Evolutionary conservation across 35 echinoderm and acorn worm genomes (phyloP), one percentile per base, ranked within the genome.

Genomic region (Hemicentrotus pulcherrimus): DNA sequence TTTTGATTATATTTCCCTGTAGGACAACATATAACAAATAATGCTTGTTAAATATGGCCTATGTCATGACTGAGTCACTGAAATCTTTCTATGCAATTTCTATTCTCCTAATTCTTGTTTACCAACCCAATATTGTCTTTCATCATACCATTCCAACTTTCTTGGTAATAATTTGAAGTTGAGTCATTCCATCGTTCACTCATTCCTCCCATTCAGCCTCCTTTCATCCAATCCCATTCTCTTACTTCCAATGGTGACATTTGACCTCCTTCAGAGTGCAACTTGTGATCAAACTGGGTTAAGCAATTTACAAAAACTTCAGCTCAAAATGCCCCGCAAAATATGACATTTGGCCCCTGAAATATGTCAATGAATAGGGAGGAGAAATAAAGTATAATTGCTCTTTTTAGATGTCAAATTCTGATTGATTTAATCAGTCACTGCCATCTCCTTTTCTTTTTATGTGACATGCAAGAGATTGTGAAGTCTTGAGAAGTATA

Each of bases 371-470:
- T 90, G 88, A 33, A 33, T 47, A 90, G 88, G 46, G 46, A 45
- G 32, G 46, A 90, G 88, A 90, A 90, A 4, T 78, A 41, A 47
- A 45, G 32, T 90, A 90, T 90, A 90, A 90, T 90, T 90, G 88
- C 32, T 28, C 24, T 47, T 46, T 90, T 90, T 47, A 47, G 32
- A 33, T 90, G 88, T 90, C 88, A 90, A 45, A 47, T 90, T 90
- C 32, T 90, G 88, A 90, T 90, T 90, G 88, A 90, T 33, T 47
- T 47, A 45, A 90, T 90, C 88, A 90, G 88, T 90, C 88, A 90
- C 88, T 90, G 88, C 88, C 19, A 31, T 55, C 47, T 93, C 24
- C 48, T 58, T 93, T 58, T 31, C 46, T 93, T 93, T 93, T 93
- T 93, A 50, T 93, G 45, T 93, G 30, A 47, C 48, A 28, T 93